Evolutionary conservation across 2,113 vertebrate species (phyloP), one percentile per base, ranked within the genome.

Genomic region (Etheostoma spectabile): DNA sequence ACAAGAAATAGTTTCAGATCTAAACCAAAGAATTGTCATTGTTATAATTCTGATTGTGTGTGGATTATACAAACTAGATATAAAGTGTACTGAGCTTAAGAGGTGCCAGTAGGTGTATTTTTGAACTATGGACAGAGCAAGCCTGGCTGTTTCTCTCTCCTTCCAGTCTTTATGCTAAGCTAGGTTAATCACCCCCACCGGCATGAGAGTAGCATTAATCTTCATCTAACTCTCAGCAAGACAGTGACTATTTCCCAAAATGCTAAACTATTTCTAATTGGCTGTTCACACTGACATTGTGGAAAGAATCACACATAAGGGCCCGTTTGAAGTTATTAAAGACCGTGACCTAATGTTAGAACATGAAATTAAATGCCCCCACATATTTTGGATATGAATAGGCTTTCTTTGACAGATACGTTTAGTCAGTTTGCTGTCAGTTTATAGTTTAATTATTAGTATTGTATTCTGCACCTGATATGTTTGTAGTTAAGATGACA

Each of bases 361-460:
- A 12, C 10, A 38, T 12, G 68, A 27, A 35, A 35, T 42, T 19
- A 11, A 10, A 55, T 38, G 4, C 15, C 14, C 6, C 10, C 3
- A 16, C n/a, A 30, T 30, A 35, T 35, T n/a, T 49, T 11, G 15
- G 56, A 11, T 33, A 24, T n/a, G 3, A 68, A 52, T 51, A 8
- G n/a, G 51, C 14, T 61, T 35, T 52, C 10, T 14, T 7, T 51
- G 14, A 38, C 49, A 18, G 16, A 30, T 45, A 53, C 10, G 14
- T 57, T 60, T 19, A 52, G 21, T n/a, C 52, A 45, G 30, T 72
- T 71, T 30, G 45, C 3, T 35, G 18, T 14, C 38, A 42, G 42
- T 80, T 79, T 27, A 24, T 35, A 57, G 51, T 75, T 78, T 68
- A 83, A 83, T 83, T 30, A 79, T 63, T 46, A 57, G 64, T 42